Conservation (phyloP, 2,888 invertebrate species). For the Cataglyphis cursor region DNA sequence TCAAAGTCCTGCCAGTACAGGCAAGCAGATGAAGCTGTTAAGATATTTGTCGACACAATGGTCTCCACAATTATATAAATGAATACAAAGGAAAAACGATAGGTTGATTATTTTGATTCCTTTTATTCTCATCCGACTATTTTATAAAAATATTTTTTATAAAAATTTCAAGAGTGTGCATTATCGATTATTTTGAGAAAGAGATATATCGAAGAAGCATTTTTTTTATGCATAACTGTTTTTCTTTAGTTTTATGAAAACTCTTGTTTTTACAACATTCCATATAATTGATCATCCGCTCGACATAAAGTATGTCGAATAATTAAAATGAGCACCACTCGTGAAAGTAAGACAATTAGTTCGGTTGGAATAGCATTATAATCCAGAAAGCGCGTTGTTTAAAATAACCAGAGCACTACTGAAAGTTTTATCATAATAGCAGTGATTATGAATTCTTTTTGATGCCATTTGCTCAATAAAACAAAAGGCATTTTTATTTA, state of each 20-base stretch:
- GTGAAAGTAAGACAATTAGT: slow-evolving; percentile 4
- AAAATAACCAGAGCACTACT: background rate
- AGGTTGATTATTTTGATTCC: background rate
- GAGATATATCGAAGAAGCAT: background rate
- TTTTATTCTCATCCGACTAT: background rate
- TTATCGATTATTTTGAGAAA: background rate
- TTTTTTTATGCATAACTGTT: background rate
- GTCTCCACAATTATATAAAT: background rate
- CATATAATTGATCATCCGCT: background rate
- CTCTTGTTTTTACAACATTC: background rate
- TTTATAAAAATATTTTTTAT: background rate
- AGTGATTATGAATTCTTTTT: slow-evolving; percentile 20
- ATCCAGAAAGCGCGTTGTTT: slow-evolving; percentile 22
- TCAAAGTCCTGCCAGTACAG: slow-evolving; percentile 61
- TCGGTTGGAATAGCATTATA: background rate
- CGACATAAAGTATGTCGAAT: background rate
- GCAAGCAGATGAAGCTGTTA: slow-evolving; percentile 25
- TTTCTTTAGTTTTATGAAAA: background rate
- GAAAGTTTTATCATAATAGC: slow-evolving; percentile 28
- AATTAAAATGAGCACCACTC: background rate
- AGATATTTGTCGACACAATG: background rate
- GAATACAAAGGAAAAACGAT: background rate
- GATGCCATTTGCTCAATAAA: background rate
- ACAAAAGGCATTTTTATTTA: background rate
- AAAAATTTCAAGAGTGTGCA: background rate